Percentiles rank a stretch among this genome's conserved stretches.
phyloP scores from a whole-genome alignment of 2,797 vertebrate species.

The Hyperoplus lanceolatus region DNA sequence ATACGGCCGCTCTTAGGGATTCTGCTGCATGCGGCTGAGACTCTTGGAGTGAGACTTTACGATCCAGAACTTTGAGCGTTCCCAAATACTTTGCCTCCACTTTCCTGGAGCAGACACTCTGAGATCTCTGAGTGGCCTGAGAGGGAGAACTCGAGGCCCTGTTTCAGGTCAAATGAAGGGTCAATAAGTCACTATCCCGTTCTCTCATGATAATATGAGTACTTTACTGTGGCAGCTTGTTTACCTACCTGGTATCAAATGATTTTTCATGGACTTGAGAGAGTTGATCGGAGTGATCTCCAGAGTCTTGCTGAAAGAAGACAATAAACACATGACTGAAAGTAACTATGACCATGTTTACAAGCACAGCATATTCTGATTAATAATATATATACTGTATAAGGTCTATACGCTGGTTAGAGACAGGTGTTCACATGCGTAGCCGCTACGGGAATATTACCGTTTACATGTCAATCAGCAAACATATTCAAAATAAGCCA shows the following conservation, averaged over 20 bases:
- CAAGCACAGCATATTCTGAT: background rate
- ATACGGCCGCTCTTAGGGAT: slow-evolving; percentile 90
- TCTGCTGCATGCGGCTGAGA: slow-evolving; percentile 85
- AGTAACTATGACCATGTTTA: background rate
- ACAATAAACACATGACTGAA: slow-evolving; percentile 2
- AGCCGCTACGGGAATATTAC: too few species aligned
- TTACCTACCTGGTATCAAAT: slow-evolving; percentile 69
- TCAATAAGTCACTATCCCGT: background rate
- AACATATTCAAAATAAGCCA: too few species aligned
- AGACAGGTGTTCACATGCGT: too few species aligned
- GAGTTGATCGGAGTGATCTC: slow-evolving; percentile 44
- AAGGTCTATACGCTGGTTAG: too few species aligned
- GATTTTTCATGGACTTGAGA: slow-evolving; percentile 55
- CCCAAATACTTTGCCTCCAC: slow-evolving; percentile 90
- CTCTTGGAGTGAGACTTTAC: slow-evolving; percentile 76
- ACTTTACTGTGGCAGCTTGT: background rate
- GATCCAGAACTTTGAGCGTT: slow-evolving; percentile 89
- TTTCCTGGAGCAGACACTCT: slow-evolving; percentile 61
- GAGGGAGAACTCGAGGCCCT: slow-evolving; percentile 81
- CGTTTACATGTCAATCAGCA: too few species aligned
- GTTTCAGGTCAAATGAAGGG: slow-evolving; percentile 17
- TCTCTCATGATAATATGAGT: background rate
- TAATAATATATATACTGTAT: too few species aligned
- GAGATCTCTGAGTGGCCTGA: slow-evolving; percentile 76
- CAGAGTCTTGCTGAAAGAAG: slow-evolving; percentile 60